Conservation (phyloP, 2,113 vertebrate species). For the Ctenodactylus gundi region DNA sequence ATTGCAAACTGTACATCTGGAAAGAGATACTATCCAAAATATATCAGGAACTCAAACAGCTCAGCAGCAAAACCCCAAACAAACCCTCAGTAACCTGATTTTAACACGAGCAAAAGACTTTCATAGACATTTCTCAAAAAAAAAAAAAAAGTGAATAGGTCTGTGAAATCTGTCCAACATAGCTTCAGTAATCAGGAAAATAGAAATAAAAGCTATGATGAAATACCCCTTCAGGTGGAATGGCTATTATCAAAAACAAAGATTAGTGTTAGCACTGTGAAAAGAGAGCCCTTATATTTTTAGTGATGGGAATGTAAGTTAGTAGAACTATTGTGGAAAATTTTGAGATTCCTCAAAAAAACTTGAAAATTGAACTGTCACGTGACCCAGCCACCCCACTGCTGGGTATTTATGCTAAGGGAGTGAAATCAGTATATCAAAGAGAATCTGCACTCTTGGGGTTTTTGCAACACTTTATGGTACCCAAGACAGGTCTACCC, state of each 20-base stretch:
- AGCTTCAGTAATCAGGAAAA: neutral
- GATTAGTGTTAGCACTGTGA: neutral
- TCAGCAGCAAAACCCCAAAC: neutral
- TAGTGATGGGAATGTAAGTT: neutral
- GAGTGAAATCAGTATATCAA: neutral
- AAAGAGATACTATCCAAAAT: neutral
- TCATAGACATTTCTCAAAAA: neutral
- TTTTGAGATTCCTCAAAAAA: neutral
- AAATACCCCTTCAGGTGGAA: neutral
- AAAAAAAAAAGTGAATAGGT: neutral
- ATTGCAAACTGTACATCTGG: neutral
- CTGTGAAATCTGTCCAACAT: neutral
- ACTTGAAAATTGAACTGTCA: neutral
- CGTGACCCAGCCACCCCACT: neutral
- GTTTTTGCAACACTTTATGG: neutral
- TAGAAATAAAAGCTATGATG: neutral
- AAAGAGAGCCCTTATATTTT: neutral
- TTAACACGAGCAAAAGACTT: neutral
- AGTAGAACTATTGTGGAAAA: neutral
- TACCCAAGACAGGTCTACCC: neutral
- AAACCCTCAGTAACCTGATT: neutral
- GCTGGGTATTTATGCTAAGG: neutral
- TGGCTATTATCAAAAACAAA: neutral
- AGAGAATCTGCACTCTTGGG: neutral
- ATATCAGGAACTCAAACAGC: neutral